Evolutionary conservation across 2,888 invertebrate genomes (phyloP), one percentile per base, ranked within the genome.

Genomic region (Drosophila lutescens): DNA sequence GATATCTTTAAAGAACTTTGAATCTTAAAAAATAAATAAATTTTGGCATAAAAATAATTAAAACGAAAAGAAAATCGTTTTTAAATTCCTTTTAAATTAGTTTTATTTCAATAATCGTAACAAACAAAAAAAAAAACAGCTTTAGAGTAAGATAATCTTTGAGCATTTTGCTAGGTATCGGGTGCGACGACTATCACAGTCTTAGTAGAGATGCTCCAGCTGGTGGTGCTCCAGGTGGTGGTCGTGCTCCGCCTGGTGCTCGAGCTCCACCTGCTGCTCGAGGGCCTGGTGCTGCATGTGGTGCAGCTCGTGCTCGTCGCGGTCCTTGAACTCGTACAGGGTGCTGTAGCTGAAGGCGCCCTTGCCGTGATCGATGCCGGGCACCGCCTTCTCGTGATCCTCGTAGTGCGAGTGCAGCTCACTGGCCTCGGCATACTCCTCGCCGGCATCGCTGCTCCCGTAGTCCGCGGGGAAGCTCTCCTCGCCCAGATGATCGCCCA

Each of bases 281-380:
- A 74, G 57, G 4, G 73, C 66, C 66, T 87, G 72, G 26, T 84
- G 85, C 60, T 88, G 72, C 32, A 86, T 41, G 17, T 81, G 74
- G 1, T 85, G 70, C 50, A 67, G 60, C 23, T 84, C 84, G 26
- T 89, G 88, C 54, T 88, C 82, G 17, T 73, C 53, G 6, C 82
- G 72, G 56, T 91, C 89, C 80, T 90, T 86, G 63, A 86, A 90
- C 67, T 90, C 90, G 44, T 91, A 91, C 26, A 89, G 74, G 7
- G 90, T 91, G 77, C 91, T 91, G 60, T 91, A 91, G 75, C 91
- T 91, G 46, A 88, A 90, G 40, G 91, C 91, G 1, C 91, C 91
- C 66, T 91, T 91, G 79, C 91, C 91, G 41, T 91, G 91, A 72
- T 91, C 89, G 55, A 91, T 91, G 67, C 90, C 90, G 9, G 81